Evolutionary conservation across 2,888 invertebrate genomes (phyloP), one percentile per base, ranked within the genome.

Genomic region (Macrosiphum euphorbiae): DNA sequence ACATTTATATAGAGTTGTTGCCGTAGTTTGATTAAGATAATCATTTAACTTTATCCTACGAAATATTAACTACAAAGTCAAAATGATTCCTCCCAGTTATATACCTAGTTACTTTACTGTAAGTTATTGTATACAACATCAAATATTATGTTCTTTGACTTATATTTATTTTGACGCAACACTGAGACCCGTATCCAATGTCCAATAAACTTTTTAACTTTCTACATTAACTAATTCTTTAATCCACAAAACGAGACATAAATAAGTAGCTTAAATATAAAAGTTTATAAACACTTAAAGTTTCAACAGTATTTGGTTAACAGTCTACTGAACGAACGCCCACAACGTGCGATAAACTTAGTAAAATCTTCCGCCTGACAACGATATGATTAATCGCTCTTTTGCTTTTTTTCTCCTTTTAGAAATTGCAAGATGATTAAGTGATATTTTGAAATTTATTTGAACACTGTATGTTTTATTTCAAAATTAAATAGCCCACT

Each of bases 291-390:
- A 44, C 92, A 92, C 87, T 92, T 92, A 92, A 91, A 86, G 47
- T 92, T 67, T 92, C 61, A 67, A 88, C 61, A 92, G 41, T 67
- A 88, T 92, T 84, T 47, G 78, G 55, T 88, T 89, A 88, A 88
- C 78, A 24, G 50, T 50, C 50, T 91, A 41, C 50, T n/a, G 87
- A 52, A 88, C 78, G 92, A 35, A 88, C 61, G 47, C n/a, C 87
- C 61, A 61, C 88, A n/a, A 52, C 44, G 88, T 52, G 78, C 88
- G 92, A 92, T 89, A 92, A 92, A 92, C 88, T 89, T 55, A 44
- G 88, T 92, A 89, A 92, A 88, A 92, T 89, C 84, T 89, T 92
- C 55, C 55, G 78, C 35, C 88, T 92, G 92, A 92, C 88, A 88
- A 78, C 78, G 78, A 85, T 89, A 89, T 93, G 89, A 93, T 93